These are phyloP conservation scores for Seriola dumerili DNA, from an alignment of 2,113 vertebrate genomes.

Conservation along the genomic window DNA sequence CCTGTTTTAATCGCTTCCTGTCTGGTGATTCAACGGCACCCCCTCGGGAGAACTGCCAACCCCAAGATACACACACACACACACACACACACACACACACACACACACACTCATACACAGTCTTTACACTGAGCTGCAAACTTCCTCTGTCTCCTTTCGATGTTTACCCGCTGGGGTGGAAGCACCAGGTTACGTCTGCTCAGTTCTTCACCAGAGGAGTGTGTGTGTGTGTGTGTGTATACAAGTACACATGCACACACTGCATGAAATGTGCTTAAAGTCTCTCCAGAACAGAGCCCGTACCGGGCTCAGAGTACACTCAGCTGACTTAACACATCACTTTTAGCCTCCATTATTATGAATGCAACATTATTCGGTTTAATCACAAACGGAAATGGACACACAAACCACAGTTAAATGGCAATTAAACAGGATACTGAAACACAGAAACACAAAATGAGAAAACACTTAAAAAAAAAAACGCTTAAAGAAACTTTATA, in stretches of 20 bases:
- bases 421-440: background rate
- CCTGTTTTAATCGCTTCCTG: slow-evolving; percentile 77
- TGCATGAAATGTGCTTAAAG: background rate
- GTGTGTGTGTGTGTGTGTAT: background rate
- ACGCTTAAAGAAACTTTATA: background rate
- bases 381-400: background rate
- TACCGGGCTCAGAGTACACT: background rate
- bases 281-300: background rate
- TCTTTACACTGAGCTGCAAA: slow-evolving; percentile 65
- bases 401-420: background rate
- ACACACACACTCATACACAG: slow-evolving; percentile 23
- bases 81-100: slow-evolving; percentile 17
- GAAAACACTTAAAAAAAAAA: background rate
- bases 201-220: background rate
- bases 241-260: background rate
- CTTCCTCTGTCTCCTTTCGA: slow-evolving; percentile 42
- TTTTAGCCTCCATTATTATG: background rate
- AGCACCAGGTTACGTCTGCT: slow-evolving; percentile 25
- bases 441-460: background rate
- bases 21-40: slow-evolving; percentile 68
- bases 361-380: background rate
- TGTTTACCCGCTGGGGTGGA: slow-evolving; percentile 60
- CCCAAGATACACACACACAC: slow-evolving; percentile 11
- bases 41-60: slow-evolving; percentile 47
- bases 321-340: background rate